A percentile compares a stretch with the other conserved stretches of the same genome.
Conservation (phyloP, 1,140 invertebrate genomes). For the Procambarus clarkii region DNA sequence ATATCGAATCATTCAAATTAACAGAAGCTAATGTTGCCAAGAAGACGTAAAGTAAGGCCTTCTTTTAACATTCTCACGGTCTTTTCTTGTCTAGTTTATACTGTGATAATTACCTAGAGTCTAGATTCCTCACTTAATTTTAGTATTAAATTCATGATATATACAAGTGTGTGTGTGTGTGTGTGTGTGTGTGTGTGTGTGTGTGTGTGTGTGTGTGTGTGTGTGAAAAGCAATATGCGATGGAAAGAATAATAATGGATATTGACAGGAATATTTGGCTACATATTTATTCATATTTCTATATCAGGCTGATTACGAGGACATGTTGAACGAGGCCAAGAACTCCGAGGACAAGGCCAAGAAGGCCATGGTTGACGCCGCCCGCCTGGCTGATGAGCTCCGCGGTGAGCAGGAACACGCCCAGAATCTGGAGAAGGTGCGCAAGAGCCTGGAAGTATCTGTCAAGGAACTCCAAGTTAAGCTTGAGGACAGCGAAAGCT, state of each 20-base stretch:
- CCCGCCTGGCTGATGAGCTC: slow-evolving; percentile 47
- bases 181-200: neutral
- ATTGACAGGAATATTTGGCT: no score
- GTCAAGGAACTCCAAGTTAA: slow-evolving; percentile 24
- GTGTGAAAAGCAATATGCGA: neutral
- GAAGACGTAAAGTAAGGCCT: no score
- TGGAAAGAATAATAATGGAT: neutral
- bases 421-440: slow-evolving; percentile 34
- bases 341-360: neutral
- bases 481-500: slow-evolving; percentile 78
- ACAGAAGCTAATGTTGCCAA: no score
- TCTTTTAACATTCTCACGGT: no score
- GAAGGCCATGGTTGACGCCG: slow-evolving; percentile 50
- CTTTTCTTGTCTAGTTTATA: no score
- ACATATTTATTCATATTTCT: neutral
- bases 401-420: slow-evolving; percentile 46
- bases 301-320: slow-evolving; percentile 21
- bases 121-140: no score
- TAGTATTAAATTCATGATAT: neutral
- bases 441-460: slow-evolving; percentile 22
- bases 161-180: neutral
- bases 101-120: no score
- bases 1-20: no score
- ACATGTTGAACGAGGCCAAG: slow-evolving; percentile 33
- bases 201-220: neutral